A percentile compares a stretch with the other conserved stretches of the same genome.
Conservation (phyloP, 2,797 vertebrate species). For the Ctenochaetus hawaiiensis region DNA sequence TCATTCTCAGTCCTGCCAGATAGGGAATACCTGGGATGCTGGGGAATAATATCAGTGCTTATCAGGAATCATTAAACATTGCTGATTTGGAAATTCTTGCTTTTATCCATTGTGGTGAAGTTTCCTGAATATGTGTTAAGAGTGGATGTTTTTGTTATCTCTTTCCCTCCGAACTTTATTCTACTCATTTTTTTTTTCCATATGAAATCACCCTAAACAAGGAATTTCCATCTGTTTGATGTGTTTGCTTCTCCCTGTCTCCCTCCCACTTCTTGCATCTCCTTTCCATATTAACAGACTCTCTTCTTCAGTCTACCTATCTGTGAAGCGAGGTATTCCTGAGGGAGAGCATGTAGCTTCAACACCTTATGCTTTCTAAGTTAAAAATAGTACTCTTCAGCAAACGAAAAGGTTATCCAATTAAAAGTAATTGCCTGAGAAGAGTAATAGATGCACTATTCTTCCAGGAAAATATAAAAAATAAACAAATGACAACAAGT, state of each 20-base stretch:
- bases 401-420: conserved; percentile 82
- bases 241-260: conserved; percentile 53
- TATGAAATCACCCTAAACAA: conserved; percentile 66
- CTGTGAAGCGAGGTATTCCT: conserved; percentile 57
- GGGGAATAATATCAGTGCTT: conserved; percentile 24
- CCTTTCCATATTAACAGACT: conserved; percentile 71
- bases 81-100: conserved; percentile 22
- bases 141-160: conserved; percentile 47
- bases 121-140: conserved; percentile 48
- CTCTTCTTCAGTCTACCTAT: conserved; percentile 54
- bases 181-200: conserved; percentile 21
- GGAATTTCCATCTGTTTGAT: conserved; percentile 80
- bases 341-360: conserved; percentile 49
- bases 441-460: conserved; percentile 59
- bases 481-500: conserved; percentile 72
- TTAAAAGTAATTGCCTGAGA: conserved; percentile 82
- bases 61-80: conserved; percentile 38
- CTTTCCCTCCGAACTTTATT: conserved; percentile 57
- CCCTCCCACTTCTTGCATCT: conserved; percentile 66
- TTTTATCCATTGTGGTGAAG: conserved; percentile 43
- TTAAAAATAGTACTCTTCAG: conserved; percentile 75
- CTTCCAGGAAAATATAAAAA: conserved; percentile 48
- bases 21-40: conserved; percentile 2
- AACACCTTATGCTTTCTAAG: conserved; percentile 67
- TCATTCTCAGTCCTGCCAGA: conserved; percentile 15